phyloP scores from a whole-genome alignment of 2,888 invertebrate genomes.

The Lacanobia oleracea region DNA sequence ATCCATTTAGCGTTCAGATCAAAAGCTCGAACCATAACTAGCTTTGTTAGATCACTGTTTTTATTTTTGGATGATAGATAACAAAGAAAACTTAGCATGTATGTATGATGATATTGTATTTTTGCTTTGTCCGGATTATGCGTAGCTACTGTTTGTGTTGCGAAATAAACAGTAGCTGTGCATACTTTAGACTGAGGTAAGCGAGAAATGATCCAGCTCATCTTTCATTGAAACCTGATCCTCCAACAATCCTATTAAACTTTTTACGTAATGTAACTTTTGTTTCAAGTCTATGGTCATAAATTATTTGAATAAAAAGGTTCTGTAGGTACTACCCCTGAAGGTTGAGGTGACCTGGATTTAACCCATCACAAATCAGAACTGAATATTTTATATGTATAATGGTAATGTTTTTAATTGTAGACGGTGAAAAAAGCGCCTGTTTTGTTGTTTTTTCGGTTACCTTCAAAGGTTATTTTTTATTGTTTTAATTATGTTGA shows the following conservation, averaged over 20 bases:
- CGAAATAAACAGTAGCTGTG: too few relatives aligned
- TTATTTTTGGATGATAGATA: too few relatives aligned
- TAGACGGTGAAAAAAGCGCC: neutral
- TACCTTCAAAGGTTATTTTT: neutral
- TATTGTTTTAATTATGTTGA: neutral
- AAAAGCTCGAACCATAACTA: too few relatives aligned
- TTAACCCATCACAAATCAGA: constrained; percentile 20
- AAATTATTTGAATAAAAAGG: constrained; percentile 59
- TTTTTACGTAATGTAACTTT: constrained; percentile 60
- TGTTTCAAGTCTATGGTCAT: constrained; percentile 48
- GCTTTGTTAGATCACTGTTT: too few relatives aligned
- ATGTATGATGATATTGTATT: too few relatives aligned
- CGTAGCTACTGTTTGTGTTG: too few relatives aligned
- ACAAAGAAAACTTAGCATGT: too few relatives aligned
- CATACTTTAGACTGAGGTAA: too few relatives aligned
- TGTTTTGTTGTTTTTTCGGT: neutral
- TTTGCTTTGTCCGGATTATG: too few relatives aligned
- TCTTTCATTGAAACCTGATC: constrained; percentile 7
- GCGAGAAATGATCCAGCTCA: constrained; percentile 28
- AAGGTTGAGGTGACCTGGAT: constrained; percentile 42
- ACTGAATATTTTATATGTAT: constrained; percentile 7
- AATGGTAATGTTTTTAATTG: constrained; percentile 8
- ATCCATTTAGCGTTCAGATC: too few relatives aligned
- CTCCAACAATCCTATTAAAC: constrained; percentile 42
- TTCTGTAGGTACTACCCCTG: constrained; percentile 24